Percentiles rank a stretch among this genome's conserved stretches.
These are phyloP conservation scores for Cheirogaleus major DNA, from an alignment of 2,797 vertebrate genomes.

Conservation along the genomic window DNA sequence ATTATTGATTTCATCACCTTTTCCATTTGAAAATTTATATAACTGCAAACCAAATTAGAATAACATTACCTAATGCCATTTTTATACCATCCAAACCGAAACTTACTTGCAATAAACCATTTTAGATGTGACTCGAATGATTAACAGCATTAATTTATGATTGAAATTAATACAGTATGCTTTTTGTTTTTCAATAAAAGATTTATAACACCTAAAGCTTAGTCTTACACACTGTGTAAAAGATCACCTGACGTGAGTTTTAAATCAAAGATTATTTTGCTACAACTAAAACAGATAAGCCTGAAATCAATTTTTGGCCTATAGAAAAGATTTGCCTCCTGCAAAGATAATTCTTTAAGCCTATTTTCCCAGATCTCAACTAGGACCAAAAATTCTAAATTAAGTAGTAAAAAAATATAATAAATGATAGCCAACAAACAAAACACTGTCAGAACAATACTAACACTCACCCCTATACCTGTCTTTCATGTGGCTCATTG, in stretches of 20 bases:
- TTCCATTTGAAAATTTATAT: not conserved
- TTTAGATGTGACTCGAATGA: slow-evolving; percentile 25
- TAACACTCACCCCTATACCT: not conserved
- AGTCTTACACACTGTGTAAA: not conserved
- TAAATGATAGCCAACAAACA: not conserved
- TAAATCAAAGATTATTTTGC: not conserved
- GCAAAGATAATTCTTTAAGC: not conserved
- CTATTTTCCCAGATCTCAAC: not conserved
- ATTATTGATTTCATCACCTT: not conserved
- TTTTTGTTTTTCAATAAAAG: slow-evolving; percentile 26
- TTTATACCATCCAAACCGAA: not conserved
- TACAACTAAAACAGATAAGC: not conserved
- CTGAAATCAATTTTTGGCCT: not conserved
- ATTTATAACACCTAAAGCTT: not conserved
- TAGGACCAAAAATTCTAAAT: not conserved
- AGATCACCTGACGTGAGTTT: not conserved
- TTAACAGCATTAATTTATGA: not conserved
- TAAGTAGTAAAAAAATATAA: slow-evolving; percentile 1
- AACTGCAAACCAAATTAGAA: not conserved
- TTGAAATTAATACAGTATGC: not conserved
- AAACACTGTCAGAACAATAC: not conserved
- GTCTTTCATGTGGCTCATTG: not conserved
- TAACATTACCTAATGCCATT: not conserved
- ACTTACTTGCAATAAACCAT: slow-evolving; percentile 24
- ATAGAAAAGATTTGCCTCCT: not conserved